Base-by-base conservation (phyloP, 2,797 vertebrate genomes). In the Pseudochaenichthys georgianus region DNA sequence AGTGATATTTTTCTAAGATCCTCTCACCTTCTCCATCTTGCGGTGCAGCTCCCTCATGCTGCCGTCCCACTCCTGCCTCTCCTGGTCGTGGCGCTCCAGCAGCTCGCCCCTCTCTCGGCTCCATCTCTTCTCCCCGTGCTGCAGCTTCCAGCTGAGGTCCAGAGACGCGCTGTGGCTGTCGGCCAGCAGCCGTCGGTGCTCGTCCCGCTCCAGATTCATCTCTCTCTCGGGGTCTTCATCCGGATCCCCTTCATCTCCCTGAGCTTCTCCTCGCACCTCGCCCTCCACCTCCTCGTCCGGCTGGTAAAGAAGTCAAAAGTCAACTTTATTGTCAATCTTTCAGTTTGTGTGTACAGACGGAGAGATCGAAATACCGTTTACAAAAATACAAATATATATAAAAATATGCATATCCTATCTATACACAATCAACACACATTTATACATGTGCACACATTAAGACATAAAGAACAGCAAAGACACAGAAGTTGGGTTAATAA, bases 71-170 rank as follows among this genome's bases (percentile, higher is more conserved):
- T 97, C 96, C 84, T 94, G 95, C 1, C 96, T 90, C 66, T 98
- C 97, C 38, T 86, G 91, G 53, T 97, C 95, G 0, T 97, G 95
- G 58, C 88, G 93, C 67, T 98, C 96, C 42, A 97, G 90, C 13
- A 99, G 96, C 53, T 99, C 97, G 9, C 88, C 82, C 76, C 96
- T 96, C 85, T 99, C 98, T 0, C 95, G 92, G 70, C 92, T 95
- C 98, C 98, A 99, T 84, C 94, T 96, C 85, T 96, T 97, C 90
- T 99, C 97, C 0, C 93, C 95, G 62, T 97, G 97, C 87, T 97
- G 97, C 70, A 98, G 95, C 91, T 97, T 97, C 96, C 98, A 97
- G 86, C 95, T 95, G 42, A 99, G 95, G 86, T 98, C 97, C 96
- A 98, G 92, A 41, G 96, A 95, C 71, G 96, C 82, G 64, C 92